Conservation (phyloP, 2,888 invertebrate genomes). For the Phasia obesa region DNA sequence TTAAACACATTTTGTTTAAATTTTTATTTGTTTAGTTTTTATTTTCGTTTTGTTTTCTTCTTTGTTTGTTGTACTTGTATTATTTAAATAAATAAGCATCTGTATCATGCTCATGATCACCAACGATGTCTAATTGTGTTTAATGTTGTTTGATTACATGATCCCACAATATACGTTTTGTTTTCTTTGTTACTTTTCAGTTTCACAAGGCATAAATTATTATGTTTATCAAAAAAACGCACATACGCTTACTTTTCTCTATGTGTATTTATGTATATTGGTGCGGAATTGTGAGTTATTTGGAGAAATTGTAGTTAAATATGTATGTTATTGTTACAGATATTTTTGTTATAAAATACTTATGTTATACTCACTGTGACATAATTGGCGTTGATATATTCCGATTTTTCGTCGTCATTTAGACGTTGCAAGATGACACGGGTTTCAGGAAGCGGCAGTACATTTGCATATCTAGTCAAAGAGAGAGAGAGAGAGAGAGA, state of each 20-base stretch:
- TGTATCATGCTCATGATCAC: slow-evolving; percentile 28
- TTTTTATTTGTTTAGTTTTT: slow-evolving; percentile 12
- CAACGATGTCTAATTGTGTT: slow-evolving; percentile 44
- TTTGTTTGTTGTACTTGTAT: slow-evolving; percentile 29
- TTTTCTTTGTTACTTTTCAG: neutral
- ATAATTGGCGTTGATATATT: slow-evolving; percentile 97
- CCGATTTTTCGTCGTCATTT: slow-evolving; percentile 89
- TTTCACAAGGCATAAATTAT: no score
- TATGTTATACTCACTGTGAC: slow-evolving; percentile 90
- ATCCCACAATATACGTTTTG: no score
- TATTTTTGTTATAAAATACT: neutral
- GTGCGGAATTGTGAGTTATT: neutral
- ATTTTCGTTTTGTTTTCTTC: slow-evolving; percentile 18
- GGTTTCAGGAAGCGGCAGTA: slow-evolving; percentile 96
- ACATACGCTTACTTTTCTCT: neutral
- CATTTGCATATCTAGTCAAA: slow-evolving; percentile 90
- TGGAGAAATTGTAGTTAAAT: neutral
- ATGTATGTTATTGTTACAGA: neutral
- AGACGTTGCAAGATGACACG: slow-evolving; percentile 89
- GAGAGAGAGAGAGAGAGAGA: slow-evolving; percentile 10
- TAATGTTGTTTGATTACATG: slow-evolving; percentile 25
- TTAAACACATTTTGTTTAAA: slow-evolving; percentile 7
- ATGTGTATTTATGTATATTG: slow-evolving; percentile 5
- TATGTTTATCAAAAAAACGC: no score
- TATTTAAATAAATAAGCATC: slow-evolving; percentile 36